Evolutionary conservation across 2,797 vertebrate species (phyloP), one percentile per base, ranked within the genome.

Genomic region (Darevskia mixta): DNA sequence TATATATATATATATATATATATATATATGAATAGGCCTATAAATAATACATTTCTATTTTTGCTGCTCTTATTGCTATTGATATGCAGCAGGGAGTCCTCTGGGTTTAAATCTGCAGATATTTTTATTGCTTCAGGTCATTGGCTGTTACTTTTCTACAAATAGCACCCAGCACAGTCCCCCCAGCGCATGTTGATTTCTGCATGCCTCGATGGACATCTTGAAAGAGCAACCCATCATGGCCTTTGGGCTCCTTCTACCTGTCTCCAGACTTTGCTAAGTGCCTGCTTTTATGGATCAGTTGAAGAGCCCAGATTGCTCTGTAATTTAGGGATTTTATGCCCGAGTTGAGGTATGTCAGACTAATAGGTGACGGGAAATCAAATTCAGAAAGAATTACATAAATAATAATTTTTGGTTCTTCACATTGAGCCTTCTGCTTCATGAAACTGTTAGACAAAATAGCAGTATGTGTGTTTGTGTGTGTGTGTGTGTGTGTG

Each of bases 31-130:
- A 95, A 94, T 91, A 94, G 82, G 43, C 89, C 91, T 89, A 93
- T 96, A 95, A 96, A 96, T 96, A 95, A 95, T 95, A 92, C 88
- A 96, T 95, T 94, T 94, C 89, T 92, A 89, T 93, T 96, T 95
- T 92, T 93, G 61, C 90, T 86, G 87, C 29, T 86, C 90, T 92
- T 94, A 94, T 94, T 94, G 90, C 90, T 90, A 95, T 94, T 95
- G 94, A 95, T 95, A 95, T 93, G 95, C 91, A 94, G 90, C 91
- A 87, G 79, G 91, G 82, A 92, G 79, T 89, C 92, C 91, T 94
- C 82, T 91, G 88, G 91, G 94, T 86, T 95, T 94, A 88, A 94
- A 95, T 92, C 90, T 95, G 93, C 78, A 95, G 95, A 83, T 95
- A 88, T 93, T 93, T 94, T 95, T 94, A 95, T 94, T 93, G 93